Conservation (phyloP, 2,888 invertebrate genomes). For the Thysanoteuthis rhombus region DNA sequence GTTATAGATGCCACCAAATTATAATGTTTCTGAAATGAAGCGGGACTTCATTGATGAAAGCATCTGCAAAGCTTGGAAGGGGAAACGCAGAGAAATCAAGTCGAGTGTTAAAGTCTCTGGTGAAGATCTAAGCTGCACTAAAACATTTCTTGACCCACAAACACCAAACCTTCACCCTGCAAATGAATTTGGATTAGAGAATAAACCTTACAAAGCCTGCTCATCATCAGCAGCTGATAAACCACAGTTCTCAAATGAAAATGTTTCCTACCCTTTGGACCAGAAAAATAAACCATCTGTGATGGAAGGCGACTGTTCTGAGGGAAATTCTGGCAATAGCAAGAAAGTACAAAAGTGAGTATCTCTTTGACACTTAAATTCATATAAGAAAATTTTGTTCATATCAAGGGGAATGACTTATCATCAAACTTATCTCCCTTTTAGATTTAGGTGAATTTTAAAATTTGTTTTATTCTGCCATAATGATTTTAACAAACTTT, state of each 20-base stretch:
- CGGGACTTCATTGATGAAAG: conserved; percentile 44
- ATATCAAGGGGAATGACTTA: too few relatives aligned
- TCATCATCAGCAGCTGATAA: background rate
- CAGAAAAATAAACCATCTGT: background rate
- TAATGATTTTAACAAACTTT: too few relatives aligned
- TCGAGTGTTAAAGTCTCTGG: background rate
- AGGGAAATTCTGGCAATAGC: background rate
- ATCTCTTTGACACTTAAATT: too few relatives aligned
- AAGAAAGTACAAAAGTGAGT: background rate
- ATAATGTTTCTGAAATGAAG: conserved; percentile 55
- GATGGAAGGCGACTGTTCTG: background rate
- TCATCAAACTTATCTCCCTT: too few relatives aligned
- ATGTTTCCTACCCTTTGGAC: background rate
- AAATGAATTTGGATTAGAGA: background rate
- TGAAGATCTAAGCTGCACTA: background rate
- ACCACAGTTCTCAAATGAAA: background rate
- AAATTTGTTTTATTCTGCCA: too few relatives aligned
- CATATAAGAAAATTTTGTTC: too few relatives aligned
- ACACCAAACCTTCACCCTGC: background rate
- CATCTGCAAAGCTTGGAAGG: conserved; percentile 47
- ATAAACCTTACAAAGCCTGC: background rate
- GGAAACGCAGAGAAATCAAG: background rate
- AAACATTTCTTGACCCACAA: background rate
- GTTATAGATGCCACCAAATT: conserved; percentile 49
- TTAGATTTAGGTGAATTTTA: too few relatives aligned